These are phyloP conservation scores for Otis tarda DNA, from an alignment of 2,113 vertebrate genomes.

Conservation along the genomic window DNA sequence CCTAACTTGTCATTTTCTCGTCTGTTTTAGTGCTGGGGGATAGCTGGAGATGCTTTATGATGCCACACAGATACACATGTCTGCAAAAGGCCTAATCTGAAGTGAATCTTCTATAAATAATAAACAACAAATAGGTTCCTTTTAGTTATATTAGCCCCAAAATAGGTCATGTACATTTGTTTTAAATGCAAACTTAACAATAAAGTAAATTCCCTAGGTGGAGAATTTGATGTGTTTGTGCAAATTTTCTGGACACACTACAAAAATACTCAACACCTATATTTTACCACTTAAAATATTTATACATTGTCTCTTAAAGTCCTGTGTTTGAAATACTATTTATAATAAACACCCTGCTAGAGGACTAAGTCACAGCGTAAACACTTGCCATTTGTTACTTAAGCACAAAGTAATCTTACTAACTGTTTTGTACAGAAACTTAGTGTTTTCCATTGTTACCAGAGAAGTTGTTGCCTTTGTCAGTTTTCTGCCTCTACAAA, in stretches of 20 bases:
- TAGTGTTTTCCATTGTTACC: not conserved
- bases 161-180: constrained; percentile 73
- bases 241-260: constrained; percentile 75
- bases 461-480: not conserved
- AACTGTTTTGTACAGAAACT: not conserved
- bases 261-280: constrained; percentile 67
- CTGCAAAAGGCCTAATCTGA: constrained; percentile 69
- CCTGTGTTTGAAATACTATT: constrained; percentile 71
- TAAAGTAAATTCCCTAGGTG: constrained; percentile 72
- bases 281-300: constrained; percentile 77
- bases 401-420: not conserved
- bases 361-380: constrained; percentile 36
- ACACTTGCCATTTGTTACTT: constrained; percentile 8
- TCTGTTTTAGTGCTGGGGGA: constrained; percentile 27
- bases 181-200: constrained; percentile 77
- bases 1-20: constrained; percentile 63
- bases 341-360: constrained; percentile 68
- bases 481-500: not conserved
- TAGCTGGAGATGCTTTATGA: constrained; percentile 30
- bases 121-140: constrained; percentile 79
- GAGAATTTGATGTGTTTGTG: constrained; percentile 71
- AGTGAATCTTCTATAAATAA: constrained; percentile 81
- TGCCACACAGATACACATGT: constrained; percentile 45
- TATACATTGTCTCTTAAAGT: constrained; percentile 73
- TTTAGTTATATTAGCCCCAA: constrained; percentile 76